These are phyloP conservation scores for Peromyscus nudipes DNA, from an alignment of 2,797 vertebrate species.

Conservation along the genomic window DNA sequence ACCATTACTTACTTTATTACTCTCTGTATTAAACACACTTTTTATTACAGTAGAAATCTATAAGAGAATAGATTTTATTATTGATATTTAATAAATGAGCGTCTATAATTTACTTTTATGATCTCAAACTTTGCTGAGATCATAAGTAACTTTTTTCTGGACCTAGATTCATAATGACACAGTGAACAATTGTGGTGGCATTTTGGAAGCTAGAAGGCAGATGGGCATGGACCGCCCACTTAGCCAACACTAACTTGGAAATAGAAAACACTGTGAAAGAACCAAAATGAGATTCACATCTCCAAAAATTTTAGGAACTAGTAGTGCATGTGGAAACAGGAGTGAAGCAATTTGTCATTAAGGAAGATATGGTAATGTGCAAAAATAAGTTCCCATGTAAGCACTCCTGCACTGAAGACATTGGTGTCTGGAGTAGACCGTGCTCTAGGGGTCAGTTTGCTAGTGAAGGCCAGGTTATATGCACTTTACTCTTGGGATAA, in stretches of 20 bases:
- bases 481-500: background rate
- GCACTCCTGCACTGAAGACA: background rate
- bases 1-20: background rate
- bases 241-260: slow-evolving; percentile 43
- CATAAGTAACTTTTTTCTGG: background rate
- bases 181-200: background rate
- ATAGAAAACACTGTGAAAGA: slow-evolving; percentile 54
- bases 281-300: slow-evolving; percentile 53
- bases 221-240: slow-evolving; percentile 28
- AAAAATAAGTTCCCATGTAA: background rate
- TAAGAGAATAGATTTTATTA: background rate
- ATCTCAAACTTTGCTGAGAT: slow-evolving; percentile 9
- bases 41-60: background rate
- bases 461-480: background rate
- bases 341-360: background rate
- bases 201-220: slow-evolving; percentile 46
- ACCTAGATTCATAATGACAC: background rate
- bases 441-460: background rate
- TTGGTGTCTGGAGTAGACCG: background rate
- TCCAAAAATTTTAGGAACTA: background rate
- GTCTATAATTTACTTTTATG: background rate
- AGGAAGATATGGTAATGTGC: background rate
- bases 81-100: background rate
- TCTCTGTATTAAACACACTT: slow-evolving; percentile 4
- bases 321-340: background rate